Evolutionary conservation across 2,888 invertebrate genomes (phyloP), one percentile per base, ranked within the genome.

Genomic region (Harpagoxenus sublaevis): DNA sequence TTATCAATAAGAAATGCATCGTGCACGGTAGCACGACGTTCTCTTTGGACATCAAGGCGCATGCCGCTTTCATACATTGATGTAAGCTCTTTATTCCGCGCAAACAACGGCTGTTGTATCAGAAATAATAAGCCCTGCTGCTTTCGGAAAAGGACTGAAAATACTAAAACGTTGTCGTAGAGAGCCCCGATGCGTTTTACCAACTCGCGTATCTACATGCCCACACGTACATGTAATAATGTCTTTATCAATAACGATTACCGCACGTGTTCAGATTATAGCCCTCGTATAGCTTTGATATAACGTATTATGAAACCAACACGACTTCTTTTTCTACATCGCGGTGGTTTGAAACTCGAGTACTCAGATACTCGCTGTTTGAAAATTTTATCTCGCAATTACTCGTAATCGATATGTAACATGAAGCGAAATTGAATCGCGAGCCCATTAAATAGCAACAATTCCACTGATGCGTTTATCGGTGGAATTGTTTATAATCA

Each of bases 1-100:
- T 57, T 85, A 88, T 88, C 87, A 88, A 86, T 89, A 88, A 88
- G 65, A 83, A 63, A 86, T 87, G 83, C 12, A 60, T 71, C 28
- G 48, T 28, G 51, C 75, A 60, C 65, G 63, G 31, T 57, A 85
- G 53, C 62, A 48, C 71, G 23, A 86, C 62, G 35, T 71, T 73
- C 77, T 73, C 77, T 68, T 51, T 23, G 60, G 10, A 77, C 60
- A 65, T 65, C 45, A 55, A 73, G 51, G 35, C 39, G 57, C 42
- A 8, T 35, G 28, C 9, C 23, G 31, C 23, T 68, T 15, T 68
- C 57, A 48, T 15, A 55, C 77, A 35, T 51, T 62, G 71, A 39
- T 51, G 35, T 68, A 57, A 79, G 39, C 71, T 62, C 39, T 81
- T 81, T 71, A 81, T 81, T 81, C 39, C 39, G 15, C 48, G 60